Evolutionary conservation across 1,140 invertebrate species (phyloP).

Genomic region (Andrena cerasifolii): DNA sequence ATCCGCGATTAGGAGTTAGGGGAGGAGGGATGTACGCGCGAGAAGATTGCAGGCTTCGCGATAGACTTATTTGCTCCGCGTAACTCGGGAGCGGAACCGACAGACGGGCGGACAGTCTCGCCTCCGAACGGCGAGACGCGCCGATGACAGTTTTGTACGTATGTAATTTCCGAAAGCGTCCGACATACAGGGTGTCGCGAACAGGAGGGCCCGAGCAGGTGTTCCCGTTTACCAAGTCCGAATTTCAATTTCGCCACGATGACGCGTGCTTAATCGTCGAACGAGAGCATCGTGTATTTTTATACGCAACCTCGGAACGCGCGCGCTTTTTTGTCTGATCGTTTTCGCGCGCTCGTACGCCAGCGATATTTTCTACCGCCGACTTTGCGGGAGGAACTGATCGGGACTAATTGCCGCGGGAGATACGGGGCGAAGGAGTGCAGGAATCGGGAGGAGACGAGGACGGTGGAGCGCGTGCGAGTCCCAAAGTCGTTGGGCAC

Average conservation of each 20-base stretch:
- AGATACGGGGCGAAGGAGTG: background rate
- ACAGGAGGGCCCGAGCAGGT: background rate
- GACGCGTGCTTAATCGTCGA: constrained; percentile 33
- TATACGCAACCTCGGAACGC: constrained; percentile 24
- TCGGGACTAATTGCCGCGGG: background rate
- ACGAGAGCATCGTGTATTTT: constrained; percentile 44
- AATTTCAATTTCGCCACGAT: constrained; percentile 20
- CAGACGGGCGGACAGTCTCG: too few species aligned
- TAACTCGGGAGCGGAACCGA: too few species aligned
- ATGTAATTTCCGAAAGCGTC: constrained; percentile 24
- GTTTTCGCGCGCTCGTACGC: constrained; percentile 45
- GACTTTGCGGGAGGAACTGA: constrained; percentile 14
- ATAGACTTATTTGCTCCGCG: background rate
- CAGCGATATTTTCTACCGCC: constrained; percentile 46
- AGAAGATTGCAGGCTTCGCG: too few species aligned
- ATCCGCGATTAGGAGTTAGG: constrained; percentile 10
- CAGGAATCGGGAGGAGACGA: background rate
- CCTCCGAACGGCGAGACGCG: too few species aligned
- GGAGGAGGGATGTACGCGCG: too few species aligned
- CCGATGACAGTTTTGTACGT: constrained; percentile 37
- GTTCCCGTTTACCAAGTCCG: constrained; percentile 21
- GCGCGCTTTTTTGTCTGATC: constrained; percentile 23
- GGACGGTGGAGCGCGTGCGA: too few species aligned
- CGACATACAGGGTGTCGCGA: constrained; percentile 42
- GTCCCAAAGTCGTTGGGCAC: background rate